Evolutionary conservation across 2,797 vertebrate genomes (phyloP).

Genomic region (Ceyx erithaca): DNA sequence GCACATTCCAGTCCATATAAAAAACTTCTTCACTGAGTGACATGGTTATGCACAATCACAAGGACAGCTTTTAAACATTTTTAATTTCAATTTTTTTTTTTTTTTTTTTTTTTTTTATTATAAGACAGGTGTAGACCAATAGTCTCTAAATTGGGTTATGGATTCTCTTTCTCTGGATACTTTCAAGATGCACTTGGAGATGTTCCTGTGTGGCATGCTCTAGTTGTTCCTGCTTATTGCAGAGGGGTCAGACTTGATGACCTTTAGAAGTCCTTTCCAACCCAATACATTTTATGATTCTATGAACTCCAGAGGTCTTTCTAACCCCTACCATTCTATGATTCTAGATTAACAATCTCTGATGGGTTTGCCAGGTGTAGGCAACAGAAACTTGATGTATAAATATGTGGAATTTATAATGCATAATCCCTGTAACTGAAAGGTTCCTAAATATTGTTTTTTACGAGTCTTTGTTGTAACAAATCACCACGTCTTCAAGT

Average conservation of each 20-base stretch:
- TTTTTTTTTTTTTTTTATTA: too few species aligned
- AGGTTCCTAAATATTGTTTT: not conserved
- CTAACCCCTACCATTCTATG: too few species aligned
- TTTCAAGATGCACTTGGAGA: too few species aligned
- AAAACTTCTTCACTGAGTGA: not conserved
- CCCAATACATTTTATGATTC: too few species aligned
- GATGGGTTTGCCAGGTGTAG: not conserved
- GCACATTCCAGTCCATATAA: not conserved
- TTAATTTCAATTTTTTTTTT: not conserved
- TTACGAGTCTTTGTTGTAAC: not conserved
- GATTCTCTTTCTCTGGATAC: too few species aligned
- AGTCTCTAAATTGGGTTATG: not conserved
- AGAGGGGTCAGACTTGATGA: too few species aligned
- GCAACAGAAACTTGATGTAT: not conserved
- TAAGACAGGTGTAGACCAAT: not conserved
- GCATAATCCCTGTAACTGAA: not conserved
- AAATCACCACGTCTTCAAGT: not conserved
- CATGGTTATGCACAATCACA: not conserved
- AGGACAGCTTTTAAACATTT: not conserved
- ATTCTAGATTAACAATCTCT: not conserved
- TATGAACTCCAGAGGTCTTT: too few species aligned
- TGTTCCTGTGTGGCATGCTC: too few species aligned
- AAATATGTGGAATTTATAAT: not conserved
- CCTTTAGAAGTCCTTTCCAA: too few species aligned
- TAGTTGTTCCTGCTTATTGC: too few species aligned